phyloP scores from a whole-genome alignment of 2,888 invertebrate genomes.

The Imbricaverruca yamaguchii region DNA sequence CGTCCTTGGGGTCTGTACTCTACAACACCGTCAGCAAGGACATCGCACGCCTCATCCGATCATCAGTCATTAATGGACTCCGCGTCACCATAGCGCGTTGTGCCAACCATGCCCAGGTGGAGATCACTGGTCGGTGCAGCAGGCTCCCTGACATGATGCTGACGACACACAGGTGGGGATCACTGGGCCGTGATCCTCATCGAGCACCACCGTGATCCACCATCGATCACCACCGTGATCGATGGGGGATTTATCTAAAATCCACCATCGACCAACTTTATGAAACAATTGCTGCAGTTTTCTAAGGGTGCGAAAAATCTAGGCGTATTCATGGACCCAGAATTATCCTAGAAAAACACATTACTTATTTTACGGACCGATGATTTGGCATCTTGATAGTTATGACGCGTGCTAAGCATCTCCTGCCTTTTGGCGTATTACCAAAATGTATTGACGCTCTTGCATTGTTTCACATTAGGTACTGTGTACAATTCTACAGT shows the following conservation, averaged over 20 bases:
- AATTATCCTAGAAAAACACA: background rate
- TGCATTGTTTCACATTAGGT: background rate
- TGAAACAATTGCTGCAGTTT: background rate
- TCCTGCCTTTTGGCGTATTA: background rate
- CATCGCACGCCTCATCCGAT: background rate
- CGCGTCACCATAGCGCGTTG: background rate
- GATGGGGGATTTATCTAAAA: background rate
- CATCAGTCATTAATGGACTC: background rate
- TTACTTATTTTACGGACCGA: background rate
- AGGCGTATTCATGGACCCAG: background rate
- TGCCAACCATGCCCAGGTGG: background rate
- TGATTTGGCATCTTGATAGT: background rate
- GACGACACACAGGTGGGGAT: background rate
- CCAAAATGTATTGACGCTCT: background rate
- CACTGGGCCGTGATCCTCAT: background rate
- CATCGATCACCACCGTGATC: too few species aligned
- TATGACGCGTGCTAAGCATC: background rate
- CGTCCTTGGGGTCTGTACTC: background rate
- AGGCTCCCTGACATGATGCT: background rate
- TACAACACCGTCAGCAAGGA: background rate
- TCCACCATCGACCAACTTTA: too few species aligned
- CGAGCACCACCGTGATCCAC: too few species aligned
- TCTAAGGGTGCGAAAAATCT: background rate
- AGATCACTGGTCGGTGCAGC: background rate
- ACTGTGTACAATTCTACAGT: background rate